Conservation (phyloP, 2,888 invertebrate species). For the Marasmarcha lunaedactyla region DNA sequence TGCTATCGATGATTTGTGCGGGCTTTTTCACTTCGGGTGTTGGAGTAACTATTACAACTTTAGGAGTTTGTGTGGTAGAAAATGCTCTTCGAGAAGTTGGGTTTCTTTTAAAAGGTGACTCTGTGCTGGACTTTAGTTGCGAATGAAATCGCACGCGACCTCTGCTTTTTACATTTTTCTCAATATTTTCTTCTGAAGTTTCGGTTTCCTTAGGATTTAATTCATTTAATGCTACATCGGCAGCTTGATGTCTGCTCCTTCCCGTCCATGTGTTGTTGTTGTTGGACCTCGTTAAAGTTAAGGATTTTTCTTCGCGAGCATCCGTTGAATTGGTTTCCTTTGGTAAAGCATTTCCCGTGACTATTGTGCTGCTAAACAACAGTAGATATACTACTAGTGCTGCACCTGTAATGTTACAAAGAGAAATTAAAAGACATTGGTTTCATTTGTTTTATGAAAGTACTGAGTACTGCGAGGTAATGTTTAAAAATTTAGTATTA, state of each 20-base stretch:
- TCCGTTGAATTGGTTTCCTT: conserved; percentile 28
- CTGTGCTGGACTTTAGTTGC: conserved; percentile 34
- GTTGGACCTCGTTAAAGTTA: too few relatives aligned
- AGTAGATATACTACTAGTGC: conserved; percentile 57
- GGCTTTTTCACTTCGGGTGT: conserved; percentile 51
- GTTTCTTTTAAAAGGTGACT: conserved; percentile 27
- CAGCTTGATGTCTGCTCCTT: conserved; percentile 31
- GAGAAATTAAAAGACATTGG: not conserved
- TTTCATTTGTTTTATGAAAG: not conserved
- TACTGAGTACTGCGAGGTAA: too few relatives aligned
- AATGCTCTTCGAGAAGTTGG: conserved; percentile 29
- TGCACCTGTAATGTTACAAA: conserved; percentile 48
- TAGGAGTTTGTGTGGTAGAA: conserved; percentile 31
- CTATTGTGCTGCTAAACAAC: conserved; percentile 47
- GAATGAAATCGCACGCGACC: conserved; percentile 47
- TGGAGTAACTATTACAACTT: conserved; percentile 49
- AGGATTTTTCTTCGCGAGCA: conserved; percentile 9
- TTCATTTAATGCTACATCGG: conserved; percentile 51
- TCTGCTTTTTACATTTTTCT: conserved; percentile 58
- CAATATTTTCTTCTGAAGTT: conserved; percentile 47
- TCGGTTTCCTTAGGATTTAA: conserved; percentile 44
- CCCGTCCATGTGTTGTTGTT: conserved; percentile 29
- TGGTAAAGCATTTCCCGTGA: conserved; percentile 39
- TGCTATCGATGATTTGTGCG: conserved; percentile 47
- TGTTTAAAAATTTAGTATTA: too few relatives aligned